Percentiles rank a stretch among this genome's conserved stretches.
Conservation (phyloP, 2,888 invertebrate species). For the Cylindroiulus punctatus region DNA sequence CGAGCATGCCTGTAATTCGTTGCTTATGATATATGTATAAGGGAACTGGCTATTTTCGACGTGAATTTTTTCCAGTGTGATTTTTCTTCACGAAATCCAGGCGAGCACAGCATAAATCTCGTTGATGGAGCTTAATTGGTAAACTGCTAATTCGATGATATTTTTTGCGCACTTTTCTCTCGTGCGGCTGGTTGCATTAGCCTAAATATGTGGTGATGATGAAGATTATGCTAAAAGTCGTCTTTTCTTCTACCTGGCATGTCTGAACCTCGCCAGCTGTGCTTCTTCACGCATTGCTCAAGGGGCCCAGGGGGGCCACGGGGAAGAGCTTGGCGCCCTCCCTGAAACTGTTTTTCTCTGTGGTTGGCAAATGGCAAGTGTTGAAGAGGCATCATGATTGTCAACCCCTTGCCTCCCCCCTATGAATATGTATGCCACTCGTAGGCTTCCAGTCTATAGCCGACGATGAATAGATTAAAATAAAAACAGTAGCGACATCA, state of each 20-base stretch:
- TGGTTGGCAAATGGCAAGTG: constrained; percentile 47
- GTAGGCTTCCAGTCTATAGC: constrained; percentile 17
- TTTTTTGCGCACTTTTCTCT: constrained; percentile 33
- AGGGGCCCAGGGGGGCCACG: constrained; percentile 26
- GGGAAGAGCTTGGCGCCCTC: neutral
- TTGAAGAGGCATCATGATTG: constrained; percentile 31
- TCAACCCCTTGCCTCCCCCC: constrained; percentile 46
- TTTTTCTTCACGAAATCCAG: neutral
- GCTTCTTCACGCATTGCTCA: constrained; percentile 45
- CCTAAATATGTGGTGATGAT: constrained; percentile 45
- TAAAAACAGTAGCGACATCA: constrained; percentile 41
- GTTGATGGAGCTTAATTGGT: constrained; percentile 13
- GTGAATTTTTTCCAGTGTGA: neutral
- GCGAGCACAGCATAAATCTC: neutral
- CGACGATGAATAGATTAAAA: constrained; percentile 39
- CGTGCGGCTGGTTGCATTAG: neutral
- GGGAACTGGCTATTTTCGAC: neutral
- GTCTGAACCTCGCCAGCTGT: constrained; percentile 39
- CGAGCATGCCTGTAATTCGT: too few relatives aligned
- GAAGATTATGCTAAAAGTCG: constrained; percentile 43
- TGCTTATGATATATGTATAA: neutral
- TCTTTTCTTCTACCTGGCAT: constrained; percentile 45
- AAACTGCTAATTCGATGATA: constrained; percentile 25
- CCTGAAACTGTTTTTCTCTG: neutral
- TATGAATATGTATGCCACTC: constrained; percentile 36